Conservation (phyloP, 2,113 vertebrate species). For the Perca fluviatilis region DNA sequence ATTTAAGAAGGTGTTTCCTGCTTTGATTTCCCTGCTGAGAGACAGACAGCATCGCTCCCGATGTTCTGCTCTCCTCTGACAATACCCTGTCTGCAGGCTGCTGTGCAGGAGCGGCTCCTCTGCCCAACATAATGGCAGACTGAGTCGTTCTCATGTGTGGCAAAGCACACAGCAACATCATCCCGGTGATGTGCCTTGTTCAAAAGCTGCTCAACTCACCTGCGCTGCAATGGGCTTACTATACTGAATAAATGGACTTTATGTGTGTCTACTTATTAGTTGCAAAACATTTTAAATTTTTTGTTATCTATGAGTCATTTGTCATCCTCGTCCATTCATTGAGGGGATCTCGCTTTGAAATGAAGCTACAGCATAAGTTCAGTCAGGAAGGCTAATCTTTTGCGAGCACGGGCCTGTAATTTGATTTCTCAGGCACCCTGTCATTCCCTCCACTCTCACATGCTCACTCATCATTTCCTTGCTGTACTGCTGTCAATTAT, state of each 20-base stretch:
- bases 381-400: too few species aligned
- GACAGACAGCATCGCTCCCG: background rate
- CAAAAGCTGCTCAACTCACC: background rate
- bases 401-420: too few species aligned
- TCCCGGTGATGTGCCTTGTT: background rate
- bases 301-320: background rate
- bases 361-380: too few species aligned
- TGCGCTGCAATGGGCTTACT: background rate
- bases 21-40: background rate
- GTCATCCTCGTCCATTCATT: too few species aligned
- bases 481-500: too few species aligned
- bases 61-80: background rate
- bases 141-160: too few species aligned
- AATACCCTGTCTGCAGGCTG: background rate
- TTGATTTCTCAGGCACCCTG: too few species aligned
- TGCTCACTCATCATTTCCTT: too few species aligned
- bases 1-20: background rate
- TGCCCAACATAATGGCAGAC: background rate
- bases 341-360: too few species aligned
- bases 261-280: too few species aligned
- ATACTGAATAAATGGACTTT: background rate
- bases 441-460: too few species aligned
- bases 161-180: background rate
- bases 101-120: background rate
- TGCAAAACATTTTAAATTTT: too few species aligned